phyloP scores from a whole-genome alignment of 2,113 vertebrate genomes.

The Balaenoptera acutorostrata region DNA sequence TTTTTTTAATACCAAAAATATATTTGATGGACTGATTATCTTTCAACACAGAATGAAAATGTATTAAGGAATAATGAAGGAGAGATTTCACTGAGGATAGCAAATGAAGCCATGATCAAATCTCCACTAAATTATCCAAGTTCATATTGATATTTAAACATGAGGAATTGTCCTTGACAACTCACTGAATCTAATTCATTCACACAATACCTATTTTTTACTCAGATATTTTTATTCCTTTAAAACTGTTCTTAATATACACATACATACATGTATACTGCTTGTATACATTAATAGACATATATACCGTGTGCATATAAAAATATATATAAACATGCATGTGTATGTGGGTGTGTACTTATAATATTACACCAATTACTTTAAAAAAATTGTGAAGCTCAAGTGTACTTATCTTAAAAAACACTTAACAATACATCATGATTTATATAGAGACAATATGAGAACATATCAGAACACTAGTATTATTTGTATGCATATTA shows the following conservation, averaged over 20 bases:
- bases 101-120: background rate
- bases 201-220: background rate
- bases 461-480: background rate
- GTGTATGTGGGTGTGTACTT: background rate
- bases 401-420: background rate
- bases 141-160: background rate
- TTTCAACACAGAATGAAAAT: background rate
- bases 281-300: background rate
- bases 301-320: background rate
- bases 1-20: background rate
- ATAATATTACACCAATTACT: background rate
- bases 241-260: background rate
- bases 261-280: background rate
- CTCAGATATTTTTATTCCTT: background rate
- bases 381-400: background rate
- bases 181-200: background rate
- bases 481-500: background rate
- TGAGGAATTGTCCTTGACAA: background rate
- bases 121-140: background rate
- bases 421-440: background rate
- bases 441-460: background rate
- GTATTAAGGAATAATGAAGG: background rate
- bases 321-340: background rate
- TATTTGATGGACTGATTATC: background rate
- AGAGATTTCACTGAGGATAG: background rate